phyloP scores from a whole-genome alignment of 2,888 invertebrate genomes.

The Hyles lineata region DNA sequence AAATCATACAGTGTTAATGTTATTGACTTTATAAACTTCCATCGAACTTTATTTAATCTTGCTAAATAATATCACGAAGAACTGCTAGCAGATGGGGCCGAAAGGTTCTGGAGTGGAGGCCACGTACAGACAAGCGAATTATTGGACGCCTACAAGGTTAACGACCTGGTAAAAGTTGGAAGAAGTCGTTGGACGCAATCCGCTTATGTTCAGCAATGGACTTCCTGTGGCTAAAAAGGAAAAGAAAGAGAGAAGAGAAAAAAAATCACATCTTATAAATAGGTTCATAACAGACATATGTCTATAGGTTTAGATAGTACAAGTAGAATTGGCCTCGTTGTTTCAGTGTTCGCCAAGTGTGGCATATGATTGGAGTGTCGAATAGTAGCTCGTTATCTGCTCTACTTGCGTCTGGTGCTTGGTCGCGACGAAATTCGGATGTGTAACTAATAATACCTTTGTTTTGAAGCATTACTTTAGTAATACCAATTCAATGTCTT shows the following conservation, averaged over 20 bases:
- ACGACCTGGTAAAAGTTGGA: no score
- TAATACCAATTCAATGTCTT: no score
- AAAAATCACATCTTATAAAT: not conserved
- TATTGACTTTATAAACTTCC: not conserved
- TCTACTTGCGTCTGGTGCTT: conserved; percentile 11
- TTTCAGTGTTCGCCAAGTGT: not conserved
- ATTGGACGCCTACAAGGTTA: no score
- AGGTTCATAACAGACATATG: not conserved
- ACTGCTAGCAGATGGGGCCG: no score
- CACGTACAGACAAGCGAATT: no score
- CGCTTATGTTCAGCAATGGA: no score
- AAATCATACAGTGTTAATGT: no score
- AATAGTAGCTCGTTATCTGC: conserved; percentile 17
- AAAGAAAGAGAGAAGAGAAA: no score
- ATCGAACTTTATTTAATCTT: not conserved
- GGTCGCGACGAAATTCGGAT: not conserved
- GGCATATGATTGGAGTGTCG: conserved; percentile 1
- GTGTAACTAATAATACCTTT: not conserved
- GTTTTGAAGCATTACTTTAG: not conserved
- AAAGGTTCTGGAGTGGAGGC: no score
- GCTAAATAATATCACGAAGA: no score
- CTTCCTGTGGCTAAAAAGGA: no score
- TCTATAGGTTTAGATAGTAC: not conserved
- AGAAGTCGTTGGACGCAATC: no score
- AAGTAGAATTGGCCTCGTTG: not conserved